These are phyloP conservation scores for Limnodromus scolopaceus DNA, from an alignment of 2,797 vertebrate genomes.

Conservation along the genomic window DNA sequence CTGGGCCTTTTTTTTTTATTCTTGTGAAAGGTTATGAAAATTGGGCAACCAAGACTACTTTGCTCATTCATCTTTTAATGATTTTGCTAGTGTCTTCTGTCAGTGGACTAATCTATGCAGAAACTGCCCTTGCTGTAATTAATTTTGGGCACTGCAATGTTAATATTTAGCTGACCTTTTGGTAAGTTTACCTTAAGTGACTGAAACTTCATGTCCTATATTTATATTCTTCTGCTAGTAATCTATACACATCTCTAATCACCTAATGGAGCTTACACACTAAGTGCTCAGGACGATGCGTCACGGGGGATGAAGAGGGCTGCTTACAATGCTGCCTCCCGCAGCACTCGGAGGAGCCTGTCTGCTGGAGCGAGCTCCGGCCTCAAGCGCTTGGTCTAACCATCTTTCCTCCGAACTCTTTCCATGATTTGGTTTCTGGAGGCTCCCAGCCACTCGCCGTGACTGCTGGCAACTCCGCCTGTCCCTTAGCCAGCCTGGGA, in stretches of 20 bases:
- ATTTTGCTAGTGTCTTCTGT: background rate
- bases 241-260: background rate
- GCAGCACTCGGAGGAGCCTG: background rate
- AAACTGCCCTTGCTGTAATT: background rate
- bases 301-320: background rate
- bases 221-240: background rate
- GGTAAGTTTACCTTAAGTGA: slow-evolving; percentile 21
- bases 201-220: background rate
- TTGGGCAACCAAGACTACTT: background rate
- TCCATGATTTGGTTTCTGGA: background rate
- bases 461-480: background rate
- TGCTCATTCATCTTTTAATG: background rate
- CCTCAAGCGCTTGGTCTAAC: background rate
- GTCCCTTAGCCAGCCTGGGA: slow-evolving; percentile 23
- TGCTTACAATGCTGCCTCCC: background rate
- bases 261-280: background rate
- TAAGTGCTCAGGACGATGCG: background rate
- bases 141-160: background rate
- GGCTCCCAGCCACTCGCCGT: background rate
- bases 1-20: background rate
- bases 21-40: slow-evolving; percentile 33
- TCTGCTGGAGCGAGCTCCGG: background rate
- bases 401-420: background rate
- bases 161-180: slow-evolving; percentile 46
- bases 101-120: background rate